Evolutionary conservation across 2,113 vertebrate species (phyloP), one percentile per base, ranked within the genome.

Genomic region (Callopanchax toddi): DNA sequence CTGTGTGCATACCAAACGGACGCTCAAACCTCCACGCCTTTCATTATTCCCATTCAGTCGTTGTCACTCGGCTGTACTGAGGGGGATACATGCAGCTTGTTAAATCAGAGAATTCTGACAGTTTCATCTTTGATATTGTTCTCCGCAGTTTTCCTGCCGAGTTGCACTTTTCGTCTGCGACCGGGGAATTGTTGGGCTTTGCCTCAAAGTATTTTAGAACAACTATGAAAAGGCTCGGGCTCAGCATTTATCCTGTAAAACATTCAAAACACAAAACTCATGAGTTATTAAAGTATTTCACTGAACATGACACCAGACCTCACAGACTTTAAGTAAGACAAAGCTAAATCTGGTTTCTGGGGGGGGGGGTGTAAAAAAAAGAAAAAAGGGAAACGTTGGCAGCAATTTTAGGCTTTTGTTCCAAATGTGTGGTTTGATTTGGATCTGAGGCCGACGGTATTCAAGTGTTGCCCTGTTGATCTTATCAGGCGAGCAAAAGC

Each of bases 401-500:
- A 32, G 29, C 29, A 32, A 26, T 53, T 17, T 6, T 20, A 29
- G 40, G 17, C 40, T 43, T n/a, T 7, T 43, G 17, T 18, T 43
- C 16, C 7, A 43, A 43, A 6, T 32, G 29, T 32, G 29, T n/a
- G 40, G 17, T 17, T 6, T 40, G 22, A 68, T 66, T 71, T 57
- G 58, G 67, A 76, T 81, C 65, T 76, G 69, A 86, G 77, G 67
- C 82, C 48, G 75, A 85, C 76, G 39, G 71, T 76, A 64, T 79
- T 67, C 56, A 64, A 48, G 84, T 71, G 81, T 86, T 67, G 78
- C 62, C 80, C 75, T 67, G 78, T 83, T 80, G 82, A 89, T 91
- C 75, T 86, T 86, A 86, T 83, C 85, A 70, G 60, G 43, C 17
- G 56, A 52, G 58, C 76, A 45, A 15, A 63, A 69, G 83, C 71